Evolutionary conservation across 1,140 invertebrate genomes (phyloP).

Genomic region (Pantala flavescens): DNA sequence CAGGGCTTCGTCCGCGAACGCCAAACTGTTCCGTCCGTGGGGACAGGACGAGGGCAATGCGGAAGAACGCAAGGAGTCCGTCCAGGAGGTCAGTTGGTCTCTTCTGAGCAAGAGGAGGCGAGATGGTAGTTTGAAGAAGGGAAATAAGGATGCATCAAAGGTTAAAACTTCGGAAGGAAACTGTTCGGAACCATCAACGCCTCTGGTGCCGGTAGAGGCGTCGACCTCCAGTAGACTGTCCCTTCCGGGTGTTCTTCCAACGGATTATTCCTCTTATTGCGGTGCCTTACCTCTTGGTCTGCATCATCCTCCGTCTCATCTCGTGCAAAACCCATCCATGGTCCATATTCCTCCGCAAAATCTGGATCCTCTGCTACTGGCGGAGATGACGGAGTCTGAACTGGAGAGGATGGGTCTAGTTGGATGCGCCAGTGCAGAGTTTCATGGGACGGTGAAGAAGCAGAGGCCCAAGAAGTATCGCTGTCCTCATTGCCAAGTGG

Average conservation of each 20-base stretch:
- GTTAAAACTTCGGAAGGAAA: not conserved
- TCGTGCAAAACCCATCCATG: not conserved
- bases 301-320: not conserved
- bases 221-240: not conserved
- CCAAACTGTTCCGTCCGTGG: not conserved
- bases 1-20: not conserved
- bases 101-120: not conserved
- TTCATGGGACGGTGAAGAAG: slow-evolving; percentile 35
- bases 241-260: not conserved
- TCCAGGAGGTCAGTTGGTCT: not conserved
- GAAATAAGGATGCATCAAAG: not conserved
- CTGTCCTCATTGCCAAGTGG: slow-evolving; percentile 77
- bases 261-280: not conserved
- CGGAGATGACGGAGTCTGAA: not conserved
- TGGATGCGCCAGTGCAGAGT: not conserved
- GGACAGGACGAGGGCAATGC: not conserved
- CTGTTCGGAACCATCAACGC: not conserved
- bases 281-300: not conserved
- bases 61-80: not conserved
- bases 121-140: not conserved
- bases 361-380: not conserved
- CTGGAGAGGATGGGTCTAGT: not conserved
- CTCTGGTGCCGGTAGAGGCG: not conserved
- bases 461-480: slow-evolving; percentile 78
- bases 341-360: not conserved